phyloP scores from a whole-genome alignment of 2,888 invertebrate genomes.

The Pristionchus exspectatus region DNA sequence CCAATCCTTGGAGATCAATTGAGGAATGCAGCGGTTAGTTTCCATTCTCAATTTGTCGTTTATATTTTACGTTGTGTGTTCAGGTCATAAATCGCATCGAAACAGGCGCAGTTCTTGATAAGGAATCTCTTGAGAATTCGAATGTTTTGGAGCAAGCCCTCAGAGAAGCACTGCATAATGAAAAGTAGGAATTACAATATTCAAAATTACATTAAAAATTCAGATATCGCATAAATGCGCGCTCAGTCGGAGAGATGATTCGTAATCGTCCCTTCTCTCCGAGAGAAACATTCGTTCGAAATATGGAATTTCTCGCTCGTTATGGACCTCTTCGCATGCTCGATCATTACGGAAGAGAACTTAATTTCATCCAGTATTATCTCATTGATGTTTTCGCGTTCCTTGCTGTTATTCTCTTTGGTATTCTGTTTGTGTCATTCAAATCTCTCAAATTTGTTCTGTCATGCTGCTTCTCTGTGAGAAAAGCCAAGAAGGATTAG shows the following conservation, averaged over 20 bases:
- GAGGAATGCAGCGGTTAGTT: slow-evolving; percentile 39
- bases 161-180: neutral
- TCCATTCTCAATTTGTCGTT: neutral
- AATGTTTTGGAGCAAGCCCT: neutral
- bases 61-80: neutral
- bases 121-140: neutral
- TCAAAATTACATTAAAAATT: neutral
- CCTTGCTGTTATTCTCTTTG: neutral
- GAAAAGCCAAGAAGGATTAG: slow-evolving; percentile 31
- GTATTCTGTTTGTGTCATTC: neutral
- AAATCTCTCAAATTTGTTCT: slow-evolving; percentile 11
- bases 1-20: slow-evolving; percentile 53
- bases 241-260: slow-evolving; percentile 30
- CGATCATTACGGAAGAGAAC: slow-evolving; percentile 48
- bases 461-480: neutral
- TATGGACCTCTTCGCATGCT: slow-evolving; percentile 50
- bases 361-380: slow-evolving; percentile 50
- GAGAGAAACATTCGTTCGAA: slow-evolving; percentile 42
- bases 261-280: slow-evolving; percentile 34
- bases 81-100: slow-evolving; percentile 42
- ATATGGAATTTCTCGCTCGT: slow-evolving; percentile 50
- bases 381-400: slow-evolving; percentile 46
- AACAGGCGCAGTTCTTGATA: slow-evolving; percentile 40
- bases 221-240: slow-evolving; percentile 25
- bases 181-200: neutral